Conservation (phyloP, 2,888 invertebrate species). For the Megastigmus dorsalis region DNA sequence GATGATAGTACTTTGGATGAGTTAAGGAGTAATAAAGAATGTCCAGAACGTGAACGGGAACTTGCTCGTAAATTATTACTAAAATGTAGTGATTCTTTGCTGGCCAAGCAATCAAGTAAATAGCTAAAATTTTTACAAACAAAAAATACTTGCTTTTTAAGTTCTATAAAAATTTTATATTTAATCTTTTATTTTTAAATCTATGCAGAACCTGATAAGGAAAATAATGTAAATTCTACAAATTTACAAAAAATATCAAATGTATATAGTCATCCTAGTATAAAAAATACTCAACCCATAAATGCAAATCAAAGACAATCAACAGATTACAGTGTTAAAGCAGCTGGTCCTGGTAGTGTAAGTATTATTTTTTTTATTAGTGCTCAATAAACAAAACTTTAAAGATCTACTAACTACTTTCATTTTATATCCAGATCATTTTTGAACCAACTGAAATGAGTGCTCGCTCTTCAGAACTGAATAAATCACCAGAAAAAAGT, state of each 20-base stretch:
- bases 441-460: slow-evolving; percentile 70
- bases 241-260: slow-evolving; percentile 44
- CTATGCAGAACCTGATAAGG: slow-evolving; percentile 60
- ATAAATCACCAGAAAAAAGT: slow-evolving; percentile 57
- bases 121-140: not conserved
- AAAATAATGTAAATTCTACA: slow-evolving; percentile 64
- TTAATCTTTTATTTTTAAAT: not conserved
- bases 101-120: slow-evolving; percentile 17
- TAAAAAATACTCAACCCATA: slow-evolving; percentile 3
- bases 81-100: slow-evolving; percentile 53
- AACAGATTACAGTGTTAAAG: slow-evolving; percentile 47
- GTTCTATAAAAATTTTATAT: not conserved
- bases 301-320: not conserved
- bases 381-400: slow-evolving; percentile 8
- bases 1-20: slow-evolving; percentile 57
- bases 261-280: not conserved
- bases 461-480: slow-evolving; percentile 68
- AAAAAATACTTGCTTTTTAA: not conserved
- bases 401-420: not conserved
- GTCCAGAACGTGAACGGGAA: slow-evolving; percentile 61
- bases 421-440: slow-evolving; percentile 58
- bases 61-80: slow-evolving; percentile 66
- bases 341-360: slow-evolving; percentile 56
- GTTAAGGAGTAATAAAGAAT: slow-evolving; percentile 46
- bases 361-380: slow-evolving; percentile 45